These are phyloP conservation scores for Caranx melampygus DNA, from an alignment of 2,113 vertebrate genomes.

Conservation along the genomic window DNA sequence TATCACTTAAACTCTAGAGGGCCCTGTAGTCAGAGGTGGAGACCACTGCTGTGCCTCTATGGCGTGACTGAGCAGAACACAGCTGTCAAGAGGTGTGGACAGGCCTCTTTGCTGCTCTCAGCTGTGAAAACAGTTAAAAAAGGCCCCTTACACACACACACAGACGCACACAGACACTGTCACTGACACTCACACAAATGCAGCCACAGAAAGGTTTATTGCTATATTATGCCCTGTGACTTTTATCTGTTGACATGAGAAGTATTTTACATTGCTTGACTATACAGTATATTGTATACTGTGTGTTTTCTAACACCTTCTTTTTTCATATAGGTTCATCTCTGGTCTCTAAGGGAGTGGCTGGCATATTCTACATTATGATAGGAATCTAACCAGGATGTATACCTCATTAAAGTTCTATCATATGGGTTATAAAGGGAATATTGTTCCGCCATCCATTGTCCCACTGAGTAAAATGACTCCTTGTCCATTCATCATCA, in stretches of 20 bases:
- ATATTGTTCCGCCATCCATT: conserved; percentile 15
- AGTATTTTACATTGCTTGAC: neutral
- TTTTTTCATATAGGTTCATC: neutral
- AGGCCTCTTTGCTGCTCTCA: conserved; percentile 75
- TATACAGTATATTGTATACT: neutral
- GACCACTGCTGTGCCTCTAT: conserved; percentile 61
- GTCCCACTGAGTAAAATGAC: conserved; percentile 25
- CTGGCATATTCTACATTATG: conserved; percentile 5
- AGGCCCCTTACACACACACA: conserved; percentile 29
- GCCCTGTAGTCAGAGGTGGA: conserved; percentile 52
- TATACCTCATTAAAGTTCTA: neutral
- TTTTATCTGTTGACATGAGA: conserved; percentile 15
- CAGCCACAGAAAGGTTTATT: conserved; percentile 9
- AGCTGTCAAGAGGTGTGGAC: conserved; percentile 82
- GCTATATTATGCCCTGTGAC: conserved; percentile 10
- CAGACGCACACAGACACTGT: neutral
- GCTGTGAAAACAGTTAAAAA: conserved; percentile 81
- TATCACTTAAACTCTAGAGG: conserved; percentile 47
- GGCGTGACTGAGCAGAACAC: conserved; percentile 71
- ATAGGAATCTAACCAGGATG: conserved; percentile 3
- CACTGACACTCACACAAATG: neutral
- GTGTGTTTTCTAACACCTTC: neutral
- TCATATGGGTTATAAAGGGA: conserved; percentile 3
- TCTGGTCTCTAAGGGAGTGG: neutral
- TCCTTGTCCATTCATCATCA: neutral